These are phyloP conservation scores for Paedocypris micromegethes DNA, from an alignment of 2,797 vertebrate species.

Conservation along the genomic window DNA sequence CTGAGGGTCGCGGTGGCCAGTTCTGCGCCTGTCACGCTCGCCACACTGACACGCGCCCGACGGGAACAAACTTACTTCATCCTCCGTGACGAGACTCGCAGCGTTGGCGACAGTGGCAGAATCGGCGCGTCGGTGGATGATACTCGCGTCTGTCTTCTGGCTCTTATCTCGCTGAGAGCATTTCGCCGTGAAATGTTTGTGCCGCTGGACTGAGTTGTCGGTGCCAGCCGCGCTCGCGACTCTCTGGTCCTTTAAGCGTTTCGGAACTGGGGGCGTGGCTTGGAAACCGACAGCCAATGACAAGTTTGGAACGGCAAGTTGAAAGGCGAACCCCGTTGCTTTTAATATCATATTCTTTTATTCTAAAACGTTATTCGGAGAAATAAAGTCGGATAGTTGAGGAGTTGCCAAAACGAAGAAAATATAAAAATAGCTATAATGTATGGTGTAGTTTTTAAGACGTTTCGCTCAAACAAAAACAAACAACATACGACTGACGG, in stretches of 20 bases:
- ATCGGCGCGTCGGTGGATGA: not conserved
- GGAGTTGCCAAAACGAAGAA: no score
- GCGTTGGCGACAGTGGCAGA: conserved; percentile 7
- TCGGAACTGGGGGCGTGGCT: conserved; percentile 47
- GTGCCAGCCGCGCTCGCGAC: not conserved
- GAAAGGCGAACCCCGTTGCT: conserved; percentile 5
- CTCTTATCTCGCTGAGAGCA: not conserved
- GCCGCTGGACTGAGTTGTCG: not conserved
- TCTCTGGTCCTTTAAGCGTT: not conserved
- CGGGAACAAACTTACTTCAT: conserved; percentile 32
- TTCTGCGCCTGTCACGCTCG: conserved; percentile 2
- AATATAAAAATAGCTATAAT: no score
- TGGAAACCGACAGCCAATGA: conserved; percentile 40
- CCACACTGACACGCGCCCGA: conserved; percentile 14
- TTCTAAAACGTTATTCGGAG: not conserved
- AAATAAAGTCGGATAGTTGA: not conserved
- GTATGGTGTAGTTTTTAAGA: no score
- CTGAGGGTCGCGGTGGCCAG: not conserved
- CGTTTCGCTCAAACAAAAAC: no score
- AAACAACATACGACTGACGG: no score
- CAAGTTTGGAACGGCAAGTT: conserved; percentile 29
- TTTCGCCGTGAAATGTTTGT: not conserved
- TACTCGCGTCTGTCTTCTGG: not conserved
- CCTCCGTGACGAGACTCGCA: not conserved
- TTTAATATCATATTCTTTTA: not conserved